phyloP scores from a whole-genome alignment of 2,888 invertebrate species.

The Aquatica leii region DNA sequence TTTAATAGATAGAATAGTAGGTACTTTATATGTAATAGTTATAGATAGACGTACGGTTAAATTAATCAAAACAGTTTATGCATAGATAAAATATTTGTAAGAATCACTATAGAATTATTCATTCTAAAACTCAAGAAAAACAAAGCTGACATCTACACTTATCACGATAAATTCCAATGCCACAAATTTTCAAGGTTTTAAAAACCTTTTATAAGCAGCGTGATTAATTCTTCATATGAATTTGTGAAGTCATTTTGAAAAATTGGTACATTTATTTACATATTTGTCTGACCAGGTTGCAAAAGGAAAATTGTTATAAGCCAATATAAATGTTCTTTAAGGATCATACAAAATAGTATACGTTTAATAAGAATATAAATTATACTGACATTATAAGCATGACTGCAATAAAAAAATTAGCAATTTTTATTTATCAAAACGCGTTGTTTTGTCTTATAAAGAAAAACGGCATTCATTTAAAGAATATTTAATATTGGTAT shows the following conservation, averaged over 20 bases:
- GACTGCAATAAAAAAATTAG: background rate
- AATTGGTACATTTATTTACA: conserved; percentile 21
- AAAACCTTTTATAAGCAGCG: conserved; percentile 26
- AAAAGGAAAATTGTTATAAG: conserved; percentile 17
- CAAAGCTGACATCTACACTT: conserved; percentile 44
- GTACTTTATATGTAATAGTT: conserved; percentile 17
- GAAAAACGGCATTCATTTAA: too few species aligned
- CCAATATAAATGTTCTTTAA: conserved; percentile 11
- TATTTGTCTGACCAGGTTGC: conserved; percentile 12
- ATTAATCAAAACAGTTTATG: conserved; percentile 12
- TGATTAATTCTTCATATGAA: conserved; percentile 26
- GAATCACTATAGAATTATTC: conserved; percentile 28
- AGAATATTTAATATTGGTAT: too few species aligned
- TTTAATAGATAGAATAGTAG: conserved; percentile 30
- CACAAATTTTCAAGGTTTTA: conserved; percentile 16
- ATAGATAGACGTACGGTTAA: conserved; percentile 20
- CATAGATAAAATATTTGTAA: conserved; percentile 17
- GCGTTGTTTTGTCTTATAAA: too few species aligned
- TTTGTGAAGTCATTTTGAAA: conserved; percentile 14
- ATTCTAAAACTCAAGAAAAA: conserved; percentile 30
- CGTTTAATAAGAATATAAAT: conserved; percentile 1
- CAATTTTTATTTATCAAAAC: too few species aligned
- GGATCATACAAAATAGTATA: conserved; percentile 12
- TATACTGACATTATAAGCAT: background rate
- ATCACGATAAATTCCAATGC: conserved; percentile 40